Conservation (phyloP, 2,888 invertebrate species). For the Serrognathus titanus region DNA sequence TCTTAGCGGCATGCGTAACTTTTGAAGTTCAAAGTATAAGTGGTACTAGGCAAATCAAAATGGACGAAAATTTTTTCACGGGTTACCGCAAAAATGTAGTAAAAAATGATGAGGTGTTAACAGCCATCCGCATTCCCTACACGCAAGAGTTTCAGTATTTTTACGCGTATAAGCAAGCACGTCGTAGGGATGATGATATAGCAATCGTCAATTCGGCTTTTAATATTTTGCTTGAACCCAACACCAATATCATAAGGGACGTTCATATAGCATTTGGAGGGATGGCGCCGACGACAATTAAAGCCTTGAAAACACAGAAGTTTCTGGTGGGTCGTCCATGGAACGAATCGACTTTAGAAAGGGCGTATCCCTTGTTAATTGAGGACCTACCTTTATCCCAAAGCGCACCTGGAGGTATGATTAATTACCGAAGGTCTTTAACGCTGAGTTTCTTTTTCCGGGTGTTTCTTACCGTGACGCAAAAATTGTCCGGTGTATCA, state of each 20-base stretch:
- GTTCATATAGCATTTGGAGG: slow-evolving; percentile 83
- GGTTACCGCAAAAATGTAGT: slow-evolving; percentile 79
- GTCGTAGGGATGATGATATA: slow-evolving; percentile 90
- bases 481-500: slow-evolving; percentile 41
- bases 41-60: slow-evolving; percentile 61
- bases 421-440: slow-evolving; percentile 61
- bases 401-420: slow-evolving; percentile 68
- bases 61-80: slow-evolving; percentile 80
- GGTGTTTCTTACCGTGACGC: slow-evolving; percentile 61
- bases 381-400: slow-evolving; percentile 74
- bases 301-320: slow-evolving; percentile 60
- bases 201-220: slow-evolving; percentile 90
- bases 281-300: slow-evolving; percentile 83
- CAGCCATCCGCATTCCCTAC: slow-evolving; percentile 76
- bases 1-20: slow-evolving; percentile 71
- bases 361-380: slow-evolving; percentile 60
- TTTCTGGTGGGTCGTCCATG: slow-evolving; percentile 34
- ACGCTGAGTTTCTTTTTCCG: slow-evolving; percentile 72
- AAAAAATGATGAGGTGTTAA: slow-evolving; percentile 72
- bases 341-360: slow-evolving; percentile 46
- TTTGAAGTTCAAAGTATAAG: slow-evolving; percentile 61
- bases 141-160: slow-evolving; percentile 68
- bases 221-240: slow-evolving; percentile 52
- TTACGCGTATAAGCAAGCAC: slow-evolving; percentile 86
- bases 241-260: slow-evolving; percentile 56